Base-by-base conservation (phyloP, 1,140 invertebrate species). In the Galendromus occidentalis region DNA sequence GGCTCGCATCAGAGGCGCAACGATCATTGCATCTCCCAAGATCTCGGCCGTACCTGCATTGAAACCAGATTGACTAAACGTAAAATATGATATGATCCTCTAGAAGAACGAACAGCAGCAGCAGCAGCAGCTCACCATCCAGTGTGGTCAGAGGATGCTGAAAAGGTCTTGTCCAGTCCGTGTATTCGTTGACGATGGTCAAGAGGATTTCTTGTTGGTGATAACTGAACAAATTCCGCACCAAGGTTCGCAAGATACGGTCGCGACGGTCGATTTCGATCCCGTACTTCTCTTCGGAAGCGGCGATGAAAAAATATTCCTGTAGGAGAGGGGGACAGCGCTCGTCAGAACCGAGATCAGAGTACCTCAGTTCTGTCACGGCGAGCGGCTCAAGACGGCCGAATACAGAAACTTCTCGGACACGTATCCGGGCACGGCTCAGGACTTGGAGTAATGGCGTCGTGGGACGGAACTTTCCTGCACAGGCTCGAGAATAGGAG, bases 181-280 rank as follows among this genome's bases (percentile, higher is more conserved):
- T 95, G 75, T 98, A 98, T 74, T 97, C 91, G 76, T 97, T 95
- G 69, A 96, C 86, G 25, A 94, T 85, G 42, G 93, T 95, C 72
- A 93, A 91, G 77, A 92, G 93, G 74, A 98, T 95, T 76, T 98
- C 92, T 71, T 90, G 69, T 64, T 69, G 68, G 64, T 72, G 70
- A 44, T 68, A 70, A 28, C 66, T 69, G 47, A 65, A 72, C 0
- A 71, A 64, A 74, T 89, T 87, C 25, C 89, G 86, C 45, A 83
- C 80, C 72, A 97, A 89, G 12, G 92, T 96, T 68, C 92, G 81
- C 70, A 96, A 82, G 70, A 96, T 91, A 74, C 86, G 85, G 73
- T 92, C 88, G 67, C 92, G 82, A 67, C 88, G 79, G 71, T 87
- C 85, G 51, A 88, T 85, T 72, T 91, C 87, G 72, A 98, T 90